phyloP scores from a whole-genome alignment of 2,888 invertebrate genomes.

The Euplexia lucipara region DNA sequence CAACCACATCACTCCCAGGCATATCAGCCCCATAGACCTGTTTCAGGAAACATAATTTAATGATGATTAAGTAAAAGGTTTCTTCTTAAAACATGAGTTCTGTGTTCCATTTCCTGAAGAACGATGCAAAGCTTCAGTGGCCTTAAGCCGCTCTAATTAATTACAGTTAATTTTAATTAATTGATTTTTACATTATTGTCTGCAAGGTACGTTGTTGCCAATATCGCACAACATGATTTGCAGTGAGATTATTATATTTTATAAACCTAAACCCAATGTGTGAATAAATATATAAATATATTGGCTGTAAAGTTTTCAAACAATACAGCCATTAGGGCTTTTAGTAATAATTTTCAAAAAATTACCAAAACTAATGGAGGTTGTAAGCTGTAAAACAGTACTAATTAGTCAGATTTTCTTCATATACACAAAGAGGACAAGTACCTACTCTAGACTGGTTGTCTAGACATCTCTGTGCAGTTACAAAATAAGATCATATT shows the following conservation, averaged over 20 bases:
- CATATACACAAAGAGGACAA: background rate
- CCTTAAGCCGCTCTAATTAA: no score
- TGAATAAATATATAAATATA: no score
- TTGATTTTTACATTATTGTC: no score
- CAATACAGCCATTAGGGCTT: no score
- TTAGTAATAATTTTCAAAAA: no score
- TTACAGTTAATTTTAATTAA: no score
- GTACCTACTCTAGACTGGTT: background rate
- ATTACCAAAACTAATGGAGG: no score
- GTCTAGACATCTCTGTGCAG: background rate
- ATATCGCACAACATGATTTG: background rate
- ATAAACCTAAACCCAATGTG: no score
- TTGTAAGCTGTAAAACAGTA: no score
- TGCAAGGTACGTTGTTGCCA: background rate
- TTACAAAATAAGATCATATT: background rate
- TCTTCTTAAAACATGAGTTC: background rate
- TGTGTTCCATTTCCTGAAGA: no score
- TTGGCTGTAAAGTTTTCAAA: no score
- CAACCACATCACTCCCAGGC: slow-evolving; percentile 74
- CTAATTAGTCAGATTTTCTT: background rate
- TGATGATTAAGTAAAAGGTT: background rate
- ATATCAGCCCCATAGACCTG: slow-evolving; percentile 74
- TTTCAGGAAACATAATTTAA: slow-evolving; percentile 11
- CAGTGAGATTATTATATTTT: background rate
- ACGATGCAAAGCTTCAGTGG: no score